A percentile compares a stretch with the other conserved stretches of the same genome.
Conservation (phyloP, 2,797 vertebrate species). For the Sphaeramia orbicularis region DNA sequence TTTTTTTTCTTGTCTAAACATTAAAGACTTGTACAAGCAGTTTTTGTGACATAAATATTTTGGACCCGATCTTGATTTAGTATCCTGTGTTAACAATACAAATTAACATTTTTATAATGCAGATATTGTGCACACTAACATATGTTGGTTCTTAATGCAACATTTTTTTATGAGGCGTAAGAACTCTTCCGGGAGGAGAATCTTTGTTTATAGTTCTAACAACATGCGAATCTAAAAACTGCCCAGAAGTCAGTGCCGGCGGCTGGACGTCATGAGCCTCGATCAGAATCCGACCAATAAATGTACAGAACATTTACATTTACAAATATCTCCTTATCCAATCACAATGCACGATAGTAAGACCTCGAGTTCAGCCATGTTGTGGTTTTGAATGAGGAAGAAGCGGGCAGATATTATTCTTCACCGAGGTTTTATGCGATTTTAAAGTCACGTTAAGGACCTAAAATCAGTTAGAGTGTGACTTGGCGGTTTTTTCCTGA, state of each 20-base stretch:
- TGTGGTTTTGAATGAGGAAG: constrained; percentile 92
- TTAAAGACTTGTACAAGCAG: too few relatives aligned
- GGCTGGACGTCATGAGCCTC: constrained; percentile 40
- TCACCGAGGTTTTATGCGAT: constrained; percentile 80
- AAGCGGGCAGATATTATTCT: constrained; percentile 88
- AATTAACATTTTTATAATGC: too few relatives aligned
- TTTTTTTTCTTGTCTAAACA: too few relatives aligned
- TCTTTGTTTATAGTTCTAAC: too few relatives aligned
- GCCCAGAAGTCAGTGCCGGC: background rate
- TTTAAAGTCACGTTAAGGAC: constrained; percentile 56
- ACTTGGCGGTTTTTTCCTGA: constrained; percentile 47
- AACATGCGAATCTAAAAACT: background rate
- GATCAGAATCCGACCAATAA: constrained; percentile 60
- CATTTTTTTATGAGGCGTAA: too few relatives aligned
- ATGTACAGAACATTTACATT: constrained; percentile 39
- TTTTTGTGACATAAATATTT: too few relatives aligned
- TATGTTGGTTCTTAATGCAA: too few relatives aligned
- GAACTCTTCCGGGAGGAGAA: too few relatives aligned
- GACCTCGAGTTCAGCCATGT: constrained; percentile 84
- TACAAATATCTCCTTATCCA: constrained; percentile 58
- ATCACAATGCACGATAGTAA: constrained; percentile 64
- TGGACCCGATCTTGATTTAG: too few relatives aligned
- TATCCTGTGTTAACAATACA: too few relatives aligned
- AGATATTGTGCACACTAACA: too few relatives aligned
- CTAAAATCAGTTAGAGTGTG: constrained; percentile 37